Evolutionary conservation across 2,797 vertebrate species (phyloP).

Genomic region (Microcaecilia unicolor): DNA sequence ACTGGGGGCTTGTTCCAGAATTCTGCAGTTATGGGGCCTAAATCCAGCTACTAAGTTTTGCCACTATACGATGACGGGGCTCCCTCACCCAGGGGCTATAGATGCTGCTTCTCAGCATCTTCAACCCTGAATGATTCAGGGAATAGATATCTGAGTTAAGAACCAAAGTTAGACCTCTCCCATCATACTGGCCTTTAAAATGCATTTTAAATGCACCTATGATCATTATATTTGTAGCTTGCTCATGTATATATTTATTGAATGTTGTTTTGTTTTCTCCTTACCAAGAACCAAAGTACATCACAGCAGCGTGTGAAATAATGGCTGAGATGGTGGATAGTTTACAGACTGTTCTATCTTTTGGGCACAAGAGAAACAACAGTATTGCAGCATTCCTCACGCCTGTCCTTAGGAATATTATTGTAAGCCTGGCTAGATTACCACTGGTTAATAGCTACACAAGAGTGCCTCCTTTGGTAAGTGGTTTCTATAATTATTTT

Average conservation of each 20-base stretch:
- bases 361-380: conserved; percentile 74
- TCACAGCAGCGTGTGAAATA: conserved; percentile 70
- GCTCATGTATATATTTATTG: too few species aligned
- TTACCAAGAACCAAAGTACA: conserved; percentile 25
- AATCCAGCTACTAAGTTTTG: too few species aligned
- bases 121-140: too few species aligned
- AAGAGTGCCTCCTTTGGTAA: conserved; percentile 85
- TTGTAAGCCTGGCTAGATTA: conserved; percentile 85
- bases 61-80: too few species aligned
- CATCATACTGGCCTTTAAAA: too few species aligned
- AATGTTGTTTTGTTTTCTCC: neutral
- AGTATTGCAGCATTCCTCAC: conserved; percentile 80
- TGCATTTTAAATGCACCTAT: neutral
- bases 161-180: too few species aligned
- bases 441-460: conserved; percentile 95
- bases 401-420: conserved; percentile 75
- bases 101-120: too few species aligned
- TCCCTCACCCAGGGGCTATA: too few species aligned
- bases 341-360: conserved; percentile 69
- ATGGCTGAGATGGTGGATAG: conserved; percentile 88
- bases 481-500: conserved; percentile 13
- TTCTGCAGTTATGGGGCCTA: too few species aligned
- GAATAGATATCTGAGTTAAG: too few species aligned
- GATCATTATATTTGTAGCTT: neutral
- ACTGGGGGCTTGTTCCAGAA: too few species aligned